phyloP scores from a whole-genome alignment of 2,797 vertebrate genomes.

The Tragopan temminckii region DNA sequence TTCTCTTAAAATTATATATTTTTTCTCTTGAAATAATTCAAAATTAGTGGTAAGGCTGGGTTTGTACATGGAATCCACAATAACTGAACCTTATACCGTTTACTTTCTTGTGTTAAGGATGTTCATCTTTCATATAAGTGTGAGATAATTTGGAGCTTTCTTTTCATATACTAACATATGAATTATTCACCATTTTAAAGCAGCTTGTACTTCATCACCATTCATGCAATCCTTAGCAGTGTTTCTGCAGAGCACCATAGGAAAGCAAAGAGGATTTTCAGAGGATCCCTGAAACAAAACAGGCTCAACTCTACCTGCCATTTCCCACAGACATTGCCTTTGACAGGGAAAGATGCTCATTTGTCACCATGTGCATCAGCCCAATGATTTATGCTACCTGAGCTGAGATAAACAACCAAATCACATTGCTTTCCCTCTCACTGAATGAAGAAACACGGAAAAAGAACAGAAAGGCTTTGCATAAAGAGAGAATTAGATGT shows the following conservation, averaged over 20 bases:
- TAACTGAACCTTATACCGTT: not conserved
- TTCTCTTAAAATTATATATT: not conserved
- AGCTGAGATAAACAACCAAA: not conserved
- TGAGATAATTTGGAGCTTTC: not conserved
- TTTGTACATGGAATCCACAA: not conserved
- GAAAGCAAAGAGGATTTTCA: not conserved
- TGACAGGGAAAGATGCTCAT: not conserved
- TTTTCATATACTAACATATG: not conserved
- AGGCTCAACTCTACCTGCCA: not conserved
- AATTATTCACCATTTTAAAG: not conserved
- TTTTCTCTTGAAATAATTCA: not conserved
- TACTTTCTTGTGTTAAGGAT: not conserved
- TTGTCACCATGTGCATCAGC: not conserved
- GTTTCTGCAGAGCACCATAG: not conserved
- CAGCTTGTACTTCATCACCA: not conserved
- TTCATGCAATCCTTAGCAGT: not conserved
- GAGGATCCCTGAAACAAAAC: not conserved
- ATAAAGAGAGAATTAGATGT: not conserved
- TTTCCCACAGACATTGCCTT: not conserved
- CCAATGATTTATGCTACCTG: not conserved
- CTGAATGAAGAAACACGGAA: not conserved
- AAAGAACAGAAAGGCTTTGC: not conserved
- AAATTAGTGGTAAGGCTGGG: not conserved
- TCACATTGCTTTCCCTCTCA: not conserved
- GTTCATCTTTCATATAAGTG: not conserved